A percentile compares a stretch with the other conserved stretches of the same genome.
Evolutionary conservation across 2,113 vertebrate species (phyloP).

Genomic region (Megaptera novaeangliae): DNA sequence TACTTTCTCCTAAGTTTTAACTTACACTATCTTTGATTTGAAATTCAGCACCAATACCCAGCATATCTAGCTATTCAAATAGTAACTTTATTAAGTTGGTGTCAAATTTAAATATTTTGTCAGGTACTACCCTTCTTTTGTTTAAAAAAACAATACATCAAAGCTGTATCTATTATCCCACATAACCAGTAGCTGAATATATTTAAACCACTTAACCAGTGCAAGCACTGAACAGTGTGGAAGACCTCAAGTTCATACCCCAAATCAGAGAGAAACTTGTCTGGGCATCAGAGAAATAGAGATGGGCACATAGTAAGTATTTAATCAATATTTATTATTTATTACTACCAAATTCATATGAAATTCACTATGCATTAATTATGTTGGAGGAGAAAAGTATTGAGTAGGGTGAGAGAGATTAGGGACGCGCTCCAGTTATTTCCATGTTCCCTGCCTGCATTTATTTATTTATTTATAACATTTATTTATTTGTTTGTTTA

Average conservation of each 20-base stretch:
- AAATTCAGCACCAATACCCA: background rate
- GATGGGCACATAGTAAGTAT: background rate
- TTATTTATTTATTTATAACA: too few species aligned
- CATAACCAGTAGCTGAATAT: background rate
- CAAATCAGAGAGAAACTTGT: background rate
- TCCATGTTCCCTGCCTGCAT: background rate
- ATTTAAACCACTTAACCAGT: background rate
- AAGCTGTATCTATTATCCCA: background rate
- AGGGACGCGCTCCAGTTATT: background rate
- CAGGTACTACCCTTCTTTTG: background rate
- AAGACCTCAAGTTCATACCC: background rate
- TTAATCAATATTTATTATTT: background rate
- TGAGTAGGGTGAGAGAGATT: background rate
- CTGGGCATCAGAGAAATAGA: background rate
- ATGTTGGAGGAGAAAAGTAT: background rate
- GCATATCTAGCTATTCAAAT: background rate
- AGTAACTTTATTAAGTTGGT: background rate
- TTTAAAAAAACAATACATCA: background rate
- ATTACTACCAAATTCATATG: background rate
- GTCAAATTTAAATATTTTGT: background rate
- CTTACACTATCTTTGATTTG: background rate
- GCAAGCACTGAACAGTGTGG: rapidly evolving
- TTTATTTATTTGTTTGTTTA: too few species aligned
- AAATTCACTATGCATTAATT: background rate
- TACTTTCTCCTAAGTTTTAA: background rate